These are phyloP conservation scores for Ciconia stormi DNA, from an alignment of 2,113 vertebrate species.

Conservation along the genomic window DNA sequence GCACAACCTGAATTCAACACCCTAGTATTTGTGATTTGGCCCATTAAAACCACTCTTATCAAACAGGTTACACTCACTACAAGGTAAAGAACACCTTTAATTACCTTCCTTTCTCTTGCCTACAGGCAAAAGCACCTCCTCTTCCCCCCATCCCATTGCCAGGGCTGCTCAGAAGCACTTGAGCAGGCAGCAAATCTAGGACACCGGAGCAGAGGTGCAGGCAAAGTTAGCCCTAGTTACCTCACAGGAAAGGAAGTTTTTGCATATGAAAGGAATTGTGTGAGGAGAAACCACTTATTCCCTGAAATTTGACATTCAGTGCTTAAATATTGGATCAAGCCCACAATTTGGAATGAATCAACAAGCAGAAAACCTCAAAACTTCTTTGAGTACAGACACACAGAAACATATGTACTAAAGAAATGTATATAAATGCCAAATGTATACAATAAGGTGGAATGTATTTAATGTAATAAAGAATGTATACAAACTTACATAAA, in stretches of 20 bases:
- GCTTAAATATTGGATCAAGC: neutral
- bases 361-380: neutral
- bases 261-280: neutral
- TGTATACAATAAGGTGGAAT: neutral
- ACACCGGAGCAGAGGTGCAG: neutral
- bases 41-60: neutral
- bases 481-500: neutral
- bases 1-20: neutral
- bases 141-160: neutral
- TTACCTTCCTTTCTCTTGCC: neutral
- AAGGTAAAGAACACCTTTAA: neutral
- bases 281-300: neutral
- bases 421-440: neutral
- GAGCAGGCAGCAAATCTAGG: neutral
- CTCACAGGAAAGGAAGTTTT: neutral
- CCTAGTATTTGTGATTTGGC: neutral
- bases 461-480: neutral
- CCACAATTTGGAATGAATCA: neutral
- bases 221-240: neutral
- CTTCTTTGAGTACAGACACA: neutral
- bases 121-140: neutral
- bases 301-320: neutral
- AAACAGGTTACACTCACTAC: neutral
- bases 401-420: neutral
- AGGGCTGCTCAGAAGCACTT: neutral